Evolutionary conservation across 2,113 vertebrate species (phyloP).

Genomic region (Ceyx margarethae): DNA sequence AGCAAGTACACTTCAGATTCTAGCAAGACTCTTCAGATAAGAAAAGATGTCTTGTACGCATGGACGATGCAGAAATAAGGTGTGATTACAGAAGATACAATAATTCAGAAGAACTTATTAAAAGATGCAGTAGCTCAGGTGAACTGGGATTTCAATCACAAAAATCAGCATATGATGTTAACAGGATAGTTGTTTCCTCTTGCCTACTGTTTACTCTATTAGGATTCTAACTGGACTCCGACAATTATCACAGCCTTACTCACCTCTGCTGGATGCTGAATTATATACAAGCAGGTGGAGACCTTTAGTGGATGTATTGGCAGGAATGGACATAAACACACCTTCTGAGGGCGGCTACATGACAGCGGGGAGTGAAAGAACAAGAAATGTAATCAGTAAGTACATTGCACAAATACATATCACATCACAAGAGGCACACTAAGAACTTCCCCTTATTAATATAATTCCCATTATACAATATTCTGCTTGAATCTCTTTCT

Average conservation of each 20-base stretch:
- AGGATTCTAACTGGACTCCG: neutral
- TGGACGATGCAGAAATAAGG: neutral
- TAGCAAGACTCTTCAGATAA: neutral
- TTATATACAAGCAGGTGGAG: slow-evolving; percentile 90
- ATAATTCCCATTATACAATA: neutral
- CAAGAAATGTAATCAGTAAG: slow-evolving; percentile 3
- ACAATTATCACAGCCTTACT: slow-evolving; percentile 57
- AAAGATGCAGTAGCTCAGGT: neutral
- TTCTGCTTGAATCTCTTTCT: neutral
- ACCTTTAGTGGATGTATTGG: slow-evolving; percentile 85
- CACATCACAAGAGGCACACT: neutral
- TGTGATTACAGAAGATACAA: neutral
- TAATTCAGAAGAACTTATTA: neutral
- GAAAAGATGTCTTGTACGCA: neutral
- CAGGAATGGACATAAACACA: slow-evolving; percentile 95
- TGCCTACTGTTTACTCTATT: neutral
- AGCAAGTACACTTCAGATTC: neutral
- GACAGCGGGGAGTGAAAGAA: slow-evolving; percentile 11
- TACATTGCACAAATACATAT: neutral
- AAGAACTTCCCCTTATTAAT: neutral
- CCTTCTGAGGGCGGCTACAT: slow-evolving; percentile 91
- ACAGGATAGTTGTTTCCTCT: neutral
- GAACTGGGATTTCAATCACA: neutral
- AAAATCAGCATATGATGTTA: neutral
- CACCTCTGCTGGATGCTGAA: slow-evolving; percentile 98